A percentile compares a stretch with the other conserved stretches of the same genome.
Evolutionary conservation across 2,797 vertebrate genomes (phyloP).

Genomic region (Malacoctenus gilli): DNA sequence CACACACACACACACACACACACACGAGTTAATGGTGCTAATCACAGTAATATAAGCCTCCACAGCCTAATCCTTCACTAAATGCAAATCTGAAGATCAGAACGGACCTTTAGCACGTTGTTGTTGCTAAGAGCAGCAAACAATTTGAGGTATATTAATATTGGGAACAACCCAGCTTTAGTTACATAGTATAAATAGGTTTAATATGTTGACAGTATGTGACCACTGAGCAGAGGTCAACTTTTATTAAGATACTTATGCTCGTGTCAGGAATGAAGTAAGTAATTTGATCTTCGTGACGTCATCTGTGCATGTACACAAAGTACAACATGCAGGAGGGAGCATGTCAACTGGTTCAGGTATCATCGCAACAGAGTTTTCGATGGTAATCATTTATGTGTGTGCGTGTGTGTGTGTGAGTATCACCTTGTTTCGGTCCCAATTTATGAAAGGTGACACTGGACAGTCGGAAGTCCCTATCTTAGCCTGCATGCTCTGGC

Average conservation of each 20-base stretch:
- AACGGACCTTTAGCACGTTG: slow-evolving; percentile 24
- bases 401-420: background rate
- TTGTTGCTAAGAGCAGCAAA: slow-evolving; percentile 25
- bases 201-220: slow-evolving; percentile 47
- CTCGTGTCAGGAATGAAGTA: slow-evolving; percentile 5
- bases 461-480: slow-evolving; percentile 52
- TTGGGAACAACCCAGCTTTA: slow-evolving; percentile 22
- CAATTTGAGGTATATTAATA: slow-evolving; percentile 27
- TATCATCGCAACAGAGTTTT: no score
- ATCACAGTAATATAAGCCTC: no score
- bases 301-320: background rate
- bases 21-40: slow-evolving; percentile 1
- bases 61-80: background rate
- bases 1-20: slow-evolving; percentile 28
- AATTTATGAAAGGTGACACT: slow-evolving; percentile 55
- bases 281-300: background rate
- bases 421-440: slow-evolving; percentile 28
- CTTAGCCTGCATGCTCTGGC: slow-evolving; percentile 37
- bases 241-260: slow-evolving; percentile 26
- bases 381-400: background rate
- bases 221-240: slow-evolving; percentile 34
- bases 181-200: slow-evolving; percentile 47
- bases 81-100: slow-evolving; percentile 3
- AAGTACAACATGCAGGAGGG: background rate
- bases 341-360: no score